Evolutionary conservation across 2,888 invertebrate genomes (phyloP).

Genomic region (Neoascia interrupta): DNA sequence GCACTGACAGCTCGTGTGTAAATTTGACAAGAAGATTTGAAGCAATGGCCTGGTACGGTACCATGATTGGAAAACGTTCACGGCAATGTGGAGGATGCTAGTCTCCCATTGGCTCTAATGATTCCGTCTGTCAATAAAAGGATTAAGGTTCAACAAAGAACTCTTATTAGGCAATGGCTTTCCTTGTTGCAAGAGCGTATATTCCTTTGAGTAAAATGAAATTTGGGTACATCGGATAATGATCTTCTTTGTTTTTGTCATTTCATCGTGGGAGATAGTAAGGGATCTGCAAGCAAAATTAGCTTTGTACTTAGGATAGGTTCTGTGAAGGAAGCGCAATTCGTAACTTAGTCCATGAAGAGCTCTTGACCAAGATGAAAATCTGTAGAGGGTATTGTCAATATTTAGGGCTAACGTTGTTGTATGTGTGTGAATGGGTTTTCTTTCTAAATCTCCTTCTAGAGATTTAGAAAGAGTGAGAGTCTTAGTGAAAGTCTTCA

Average conservation of each 20-base stretch:
- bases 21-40: too few relatives aligned
- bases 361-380: not conserved
- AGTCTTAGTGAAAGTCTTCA: too few relatives aligned
- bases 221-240: not conserved
- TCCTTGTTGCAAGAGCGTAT: not conserved
- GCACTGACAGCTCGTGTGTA: too few relatives aligned
- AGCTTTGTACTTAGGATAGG: not conserved
- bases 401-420: not conserved
- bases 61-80: not conserved
- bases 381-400: not conserved
- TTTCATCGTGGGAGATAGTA: not conserved
- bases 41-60: constrained; percentile 19
- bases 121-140: not conserved
- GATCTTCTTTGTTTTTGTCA: not conserved
- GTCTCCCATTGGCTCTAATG: constrained; percentile 7
- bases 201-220: not conserved
- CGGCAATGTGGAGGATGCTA: not conserved
- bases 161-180: not conserved
- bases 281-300: not conserved
- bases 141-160: not conserved
- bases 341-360: not conserved
- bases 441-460: not conserved
- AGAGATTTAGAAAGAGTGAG: not conserved
- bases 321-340: constrained; percentile 1
- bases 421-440: not conserved